Conservation (phyloP, 2,797 vertebrate genomes). For the Microctenopoma lineatum region DNA sequence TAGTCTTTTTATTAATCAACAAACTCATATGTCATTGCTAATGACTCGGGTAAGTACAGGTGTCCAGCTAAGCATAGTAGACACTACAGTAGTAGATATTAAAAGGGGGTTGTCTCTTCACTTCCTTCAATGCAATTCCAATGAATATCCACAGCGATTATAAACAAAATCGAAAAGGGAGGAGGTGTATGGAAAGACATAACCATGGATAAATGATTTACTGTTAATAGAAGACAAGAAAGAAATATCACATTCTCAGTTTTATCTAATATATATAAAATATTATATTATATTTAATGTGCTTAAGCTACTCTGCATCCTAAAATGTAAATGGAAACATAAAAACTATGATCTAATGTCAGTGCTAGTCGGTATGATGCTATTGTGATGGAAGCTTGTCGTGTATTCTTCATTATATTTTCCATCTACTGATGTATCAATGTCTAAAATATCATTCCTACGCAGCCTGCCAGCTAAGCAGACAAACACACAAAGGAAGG, state of each 20-base stretch:
- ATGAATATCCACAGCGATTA: constrained; percentile 49
- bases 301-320: neutral
- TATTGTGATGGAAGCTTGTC: constrained; percentile 18
- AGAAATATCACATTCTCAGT: neutral
- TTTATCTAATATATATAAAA: too few species aligned
- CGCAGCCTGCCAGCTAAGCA: constrained; percentile 10
- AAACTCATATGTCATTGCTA: constrained; percentile 45
- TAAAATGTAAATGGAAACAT: constrained; percentile 13
- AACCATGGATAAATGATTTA: neutral
- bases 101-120: constrained; percentile 48
- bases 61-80: constrained; percentile 40
- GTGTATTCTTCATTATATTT: constrained; percentile 22
- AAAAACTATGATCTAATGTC: constrained; percentile 31
- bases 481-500: constrained; percentile 28
- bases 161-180: constrained; percentile 1
- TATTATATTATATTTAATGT: too few species aligned
- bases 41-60: constrained; percentile 45
- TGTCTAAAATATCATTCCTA: constrained; percentile 30
- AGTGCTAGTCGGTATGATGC: constrained; percentile 1
- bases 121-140: constrained; percentile 44
- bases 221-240: neutral
- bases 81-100: constrained; percentile 42
- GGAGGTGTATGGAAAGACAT: neutral
- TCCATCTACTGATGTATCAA: constrained; percentile 32
- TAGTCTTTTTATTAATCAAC: constrained; percentile 28